phyloP scores from a whole-genome alignment of 2,797 vertebrate species.

The Champsocephalus gunnari region DNA sequence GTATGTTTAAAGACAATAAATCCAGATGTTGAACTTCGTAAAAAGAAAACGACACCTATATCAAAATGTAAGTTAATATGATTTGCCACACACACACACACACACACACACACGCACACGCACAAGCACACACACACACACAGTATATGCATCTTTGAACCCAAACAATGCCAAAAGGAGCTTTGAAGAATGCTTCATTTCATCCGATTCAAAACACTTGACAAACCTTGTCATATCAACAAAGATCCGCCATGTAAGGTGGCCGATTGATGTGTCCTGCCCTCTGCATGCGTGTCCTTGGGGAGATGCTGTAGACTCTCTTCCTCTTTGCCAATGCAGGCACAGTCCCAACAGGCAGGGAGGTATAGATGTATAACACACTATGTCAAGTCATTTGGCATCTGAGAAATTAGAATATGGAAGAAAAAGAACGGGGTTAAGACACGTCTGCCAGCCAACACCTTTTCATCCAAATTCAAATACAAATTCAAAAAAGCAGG shows the following conservation, averaged over 20 bases:
- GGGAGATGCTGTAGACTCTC: constrained; percentile 69
- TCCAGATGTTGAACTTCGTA: too few species aligned
- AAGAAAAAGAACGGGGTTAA: constrained; percentile 68
- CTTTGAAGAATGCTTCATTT: constrained; percentile 23
- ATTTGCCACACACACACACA: background rate
- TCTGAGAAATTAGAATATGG: constrained; percentile 75
- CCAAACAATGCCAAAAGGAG: constrained; percentile 6
- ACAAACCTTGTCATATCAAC: constrained; percentile 71
- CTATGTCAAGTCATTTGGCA: constrained; percentile 76
- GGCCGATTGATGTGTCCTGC: constrained; percentile 80
- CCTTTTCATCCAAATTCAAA: constrained; percentile 84
- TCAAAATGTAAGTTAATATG: background rate
- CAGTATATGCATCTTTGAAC: constrained; percentile 1
- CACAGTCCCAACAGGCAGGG: constrained; percentile 77
- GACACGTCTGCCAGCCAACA: constrained; percentile 71
- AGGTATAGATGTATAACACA: constrained; percentile 69
- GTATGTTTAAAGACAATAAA: too few species aligned
- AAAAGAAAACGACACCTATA: background rate
- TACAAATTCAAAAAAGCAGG: constrained; percentile 81
- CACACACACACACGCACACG: too few species aligned
- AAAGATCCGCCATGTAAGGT: constrained; percentile 64
- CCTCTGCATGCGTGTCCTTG: constrained; percentile 79
- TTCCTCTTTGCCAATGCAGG: constrained; percentile 64
- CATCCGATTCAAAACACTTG: constrained; percentile 57
- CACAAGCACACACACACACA: too few species aligned